A percentile compares a stretch with the other conserved stretches of the same genome.
Conservation (phyloP, 2,888 invertebrate species). For the Lagria hirta region DNA sequence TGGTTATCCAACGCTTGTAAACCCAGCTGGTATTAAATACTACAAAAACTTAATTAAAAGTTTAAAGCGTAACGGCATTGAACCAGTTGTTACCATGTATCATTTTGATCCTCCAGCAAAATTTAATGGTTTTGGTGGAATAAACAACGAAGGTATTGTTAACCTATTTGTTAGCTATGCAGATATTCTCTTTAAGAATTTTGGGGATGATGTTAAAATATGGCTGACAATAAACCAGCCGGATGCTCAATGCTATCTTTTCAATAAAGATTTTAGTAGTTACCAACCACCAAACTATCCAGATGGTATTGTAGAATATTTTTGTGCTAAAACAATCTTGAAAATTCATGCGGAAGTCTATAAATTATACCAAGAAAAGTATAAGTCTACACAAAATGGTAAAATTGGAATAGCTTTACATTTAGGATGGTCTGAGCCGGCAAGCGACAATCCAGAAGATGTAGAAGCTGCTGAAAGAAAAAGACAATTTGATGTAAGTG, state of each 20-base stretch:
- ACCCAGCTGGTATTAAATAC: conserved; percentile 62
- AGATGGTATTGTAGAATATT: conserved; percentile 60
- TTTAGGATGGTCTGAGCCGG: conserved; percentile 57
- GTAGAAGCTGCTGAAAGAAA: conserved; percentile 56
- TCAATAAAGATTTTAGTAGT: conserved; percentile 42
- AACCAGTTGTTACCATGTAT: conserved; percentile 57
- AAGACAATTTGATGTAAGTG: conserved; percentile 57
- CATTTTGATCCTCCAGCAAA: conserved; percentile 59
- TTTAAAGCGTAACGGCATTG: conserved; percentile 56
- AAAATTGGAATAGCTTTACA: conserved; percentile 58
- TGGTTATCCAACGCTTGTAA: conserved; percentile 57
- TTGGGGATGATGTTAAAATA: conserved; percentile 40
- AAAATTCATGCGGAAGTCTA: conserved; percentile 66
- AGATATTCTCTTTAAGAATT: conserved; percentile 44
- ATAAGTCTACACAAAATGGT: conserved; percentile 37
- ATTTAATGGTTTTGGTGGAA: conserved; percentile 50
- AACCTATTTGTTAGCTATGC: conserved; percentile 60
- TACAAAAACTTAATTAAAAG: conserved; percentile 62
- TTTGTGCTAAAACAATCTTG: conserved; percentile 63
- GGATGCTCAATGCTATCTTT: background rate
- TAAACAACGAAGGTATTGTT: conserved; percentile 56
- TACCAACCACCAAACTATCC: conserved; percentile 39
- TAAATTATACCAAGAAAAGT: conserved; percentile 61
- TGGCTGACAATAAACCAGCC: conserved; percentile 60
- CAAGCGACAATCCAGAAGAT: conserved; percentile 53